phyloP scores from a whole-genome alignment of 2,888 invertebrate species.

The Pteria penguin region DNA sequence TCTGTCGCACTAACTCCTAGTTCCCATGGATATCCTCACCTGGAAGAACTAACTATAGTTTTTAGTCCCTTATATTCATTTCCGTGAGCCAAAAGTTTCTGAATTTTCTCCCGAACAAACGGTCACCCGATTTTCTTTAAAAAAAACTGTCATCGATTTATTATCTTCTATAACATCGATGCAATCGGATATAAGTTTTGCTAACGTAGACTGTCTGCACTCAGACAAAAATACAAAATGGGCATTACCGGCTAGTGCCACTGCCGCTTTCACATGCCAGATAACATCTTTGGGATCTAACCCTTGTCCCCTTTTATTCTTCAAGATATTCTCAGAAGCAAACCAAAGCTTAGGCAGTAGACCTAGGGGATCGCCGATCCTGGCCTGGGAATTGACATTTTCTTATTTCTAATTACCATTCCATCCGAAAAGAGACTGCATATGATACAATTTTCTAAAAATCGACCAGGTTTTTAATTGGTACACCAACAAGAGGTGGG shows the following conservation, averaged over 20 bases:
- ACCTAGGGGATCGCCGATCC: not conserved
- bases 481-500: not conserved
- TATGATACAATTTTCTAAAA: not conserved
- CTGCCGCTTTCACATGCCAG: not conserved
- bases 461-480: too few species aligned
- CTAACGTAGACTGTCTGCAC: not conserved
- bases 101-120: not conserved
- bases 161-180: not conserved
- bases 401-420: not conserved
- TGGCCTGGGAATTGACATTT: not conserved
- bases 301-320: not conserved
- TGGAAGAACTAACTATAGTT: not conserved
- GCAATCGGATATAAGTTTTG: not conserved
- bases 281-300: not conserved
- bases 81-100: constrained; percentile 5
- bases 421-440: not conserved
- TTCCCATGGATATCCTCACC: not conserved
- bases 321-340: not conserved
- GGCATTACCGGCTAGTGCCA: not conserved
- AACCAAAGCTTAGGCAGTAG: not conserved
- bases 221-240: not conserved
- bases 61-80: not conserved
- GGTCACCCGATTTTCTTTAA: too few species aligned
- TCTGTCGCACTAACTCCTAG: not conserved
- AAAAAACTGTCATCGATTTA: too few species aligned